Conservation (phyloP, 1,140 invertebrate genomes). For the Zaprionus ornatus region DNA sequence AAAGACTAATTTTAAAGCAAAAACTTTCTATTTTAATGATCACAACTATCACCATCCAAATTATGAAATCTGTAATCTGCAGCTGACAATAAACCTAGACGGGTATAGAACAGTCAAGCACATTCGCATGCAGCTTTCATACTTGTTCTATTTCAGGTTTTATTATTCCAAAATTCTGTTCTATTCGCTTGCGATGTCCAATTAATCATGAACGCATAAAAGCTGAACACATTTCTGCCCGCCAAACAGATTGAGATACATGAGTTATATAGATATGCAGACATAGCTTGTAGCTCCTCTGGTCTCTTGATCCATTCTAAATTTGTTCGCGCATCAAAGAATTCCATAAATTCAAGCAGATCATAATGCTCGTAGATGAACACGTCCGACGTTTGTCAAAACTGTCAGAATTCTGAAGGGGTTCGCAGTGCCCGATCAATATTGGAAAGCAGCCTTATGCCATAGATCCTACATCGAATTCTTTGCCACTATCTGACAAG, state of each 20-base stretch:
- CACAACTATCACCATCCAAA: too few relatives aligned
- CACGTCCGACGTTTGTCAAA: conserved; percentile 14
- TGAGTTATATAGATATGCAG: conserved; percentile 16
- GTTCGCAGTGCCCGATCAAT: not conserved
- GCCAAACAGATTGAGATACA: not conserved
- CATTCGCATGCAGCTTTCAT: too few relatives aligned
- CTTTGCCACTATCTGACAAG: not conserved
- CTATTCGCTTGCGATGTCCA: conserved; percentile 33
- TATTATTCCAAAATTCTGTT: conserved; percentile 13
- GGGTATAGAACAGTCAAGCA: too few relatives aligned
- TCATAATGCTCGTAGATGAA: conserved; percentile 11
- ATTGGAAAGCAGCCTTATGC: too few relatives aligned
- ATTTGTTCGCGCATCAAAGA: not conserved
- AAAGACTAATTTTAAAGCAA: too few relatives aligned
- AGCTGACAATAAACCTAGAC: too few relatives aligned
- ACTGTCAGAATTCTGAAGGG: not conserved
- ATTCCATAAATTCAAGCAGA: conserved; percentile 60
- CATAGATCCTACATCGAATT: not conserved
- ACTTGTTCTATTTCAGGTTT: conserved; percentile 16
- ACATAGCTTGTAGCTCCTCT: not conserved
- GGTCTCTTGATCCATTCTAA: conserved; percentile 8
- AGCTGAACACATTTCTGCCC: conserved; percentile 18
- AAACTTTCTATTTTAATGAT: too few relatives aligned
- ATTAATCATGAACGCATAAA: conserved; percentile 62
- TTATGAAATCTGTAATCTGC: too few relatives aligned